Evolutionary conservation across 2,113 vertebrate genomes (phyloP).

Genomic region (Prunella fulvescens): DNA sequence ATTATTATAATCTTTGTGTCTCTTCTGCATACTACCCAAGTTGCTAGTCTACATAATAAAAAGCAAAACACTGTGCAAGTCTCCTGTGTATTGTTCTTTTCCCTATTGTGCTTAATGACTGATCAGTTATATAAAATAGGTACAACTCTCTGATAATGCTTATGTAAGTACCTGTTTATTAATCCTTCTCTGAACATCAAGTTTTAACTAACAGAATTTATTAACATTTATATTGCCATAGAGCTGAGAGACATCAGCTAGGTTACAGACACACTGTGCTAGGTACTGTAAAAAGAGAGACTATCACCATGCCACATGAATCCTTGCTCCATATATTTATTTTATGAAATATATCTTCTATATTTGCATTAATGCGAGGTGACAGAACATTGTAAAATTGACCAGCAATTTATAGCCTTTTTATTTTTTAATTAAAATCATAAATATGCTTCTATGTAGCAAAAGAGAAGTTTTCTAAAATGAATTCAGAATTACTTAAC

Average conservation of each 20-base stretch:
- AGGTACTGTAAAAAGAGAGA: neutral
- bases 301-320: constrained; percentile 1
- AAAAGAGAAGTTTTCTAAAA: neutral
- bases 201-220: constrained; percentile 18
- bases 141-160: constrained; percentile 15
- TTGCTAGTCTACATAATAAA: neutral
- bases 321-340: neutral
- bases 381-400: constrained; percentile 26
- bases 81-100: constrained; percentile 6
- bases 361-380: constrained; percentile 36
- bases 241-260: neutral
- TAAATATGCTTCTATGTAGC: constrained; percentile 28
- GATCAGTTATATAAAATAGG: constrained; percentile 32
- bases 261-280: neutral
- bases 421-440: constrained; percentile 60
- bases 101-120: constrained; percentile 3
- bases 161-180: constrained; percentile 46
- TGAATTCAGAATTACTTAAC: neutral
- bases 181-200: constrained; percentile 26
- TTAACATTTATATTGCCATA: constrained; percentile 24
- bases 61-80: neutral
- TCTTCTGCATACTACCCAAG: neutral
- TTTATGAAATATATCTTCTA: neutral
- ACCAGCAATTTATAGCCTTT: constrained; percentile 34
- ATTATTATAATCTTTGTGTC: constrained; percentile 15